Base-by-base conservation (phyloP, 2,113 vertebrate genomes). In the Gopherus flavomarginatus region DNA sequence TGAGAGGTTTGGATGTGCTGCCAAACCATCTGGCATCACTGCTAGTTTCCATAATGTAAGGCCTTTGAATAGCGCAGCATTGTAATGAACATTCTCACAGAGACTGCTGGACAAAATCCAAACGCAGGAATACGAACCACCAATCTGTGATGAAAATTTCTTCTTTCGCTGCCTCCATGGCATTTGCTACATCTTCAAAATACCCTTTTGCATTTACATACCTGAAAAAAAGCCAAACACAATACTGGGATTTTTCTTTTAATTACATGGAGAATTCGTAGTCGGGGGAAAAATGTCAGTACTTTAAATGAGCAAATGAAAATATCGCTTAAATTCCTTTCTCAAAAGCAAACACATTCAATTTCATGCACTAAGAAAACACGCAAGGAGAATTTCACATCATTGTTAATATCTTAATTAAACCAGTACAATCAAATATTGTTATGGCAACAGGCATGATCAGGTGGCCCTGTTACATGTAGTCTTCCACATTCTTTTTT, bases 81-180 rank as follows among this genome's bases (percentile, higher is more conserved):
- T 95, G 91, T 90, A 16, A 0, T 86, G 62, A 93, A 79, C 0
- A 2, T 85, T 95, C 95, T 94, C 12, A 16, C 92, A 42, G 95
- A 93, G 65, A 93, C 19, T 8, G 90, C 54, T 75, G 75, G 81
- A 75, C 83, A 93, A 88, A 84, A 87, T 35, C 90, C 87, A 94
- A 96, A 49, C 1, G 2, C 2, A 17, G 3, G 83, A 92, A 96
- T 97, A 99, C 99, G 42, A 96, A 99, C 99, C 99, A 99, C 99
- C 99, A 99, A 94, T 99, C 99, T 3, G 99, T 99, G 98, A 99
- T 99, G 97, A 99, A 99, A 96, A 99, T 99, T 92, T 99, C 99
- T 85, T 99, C 99, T 85, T 98, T 98, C 11, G 99, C 99, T 13
- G 98, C 99, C 97, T 99, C 99, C 93, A 99, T 98, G 50, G 99